Conservation (phyloP, 2,888 invertebrate genomes). For the Plemyria rubiginata region DNA sequence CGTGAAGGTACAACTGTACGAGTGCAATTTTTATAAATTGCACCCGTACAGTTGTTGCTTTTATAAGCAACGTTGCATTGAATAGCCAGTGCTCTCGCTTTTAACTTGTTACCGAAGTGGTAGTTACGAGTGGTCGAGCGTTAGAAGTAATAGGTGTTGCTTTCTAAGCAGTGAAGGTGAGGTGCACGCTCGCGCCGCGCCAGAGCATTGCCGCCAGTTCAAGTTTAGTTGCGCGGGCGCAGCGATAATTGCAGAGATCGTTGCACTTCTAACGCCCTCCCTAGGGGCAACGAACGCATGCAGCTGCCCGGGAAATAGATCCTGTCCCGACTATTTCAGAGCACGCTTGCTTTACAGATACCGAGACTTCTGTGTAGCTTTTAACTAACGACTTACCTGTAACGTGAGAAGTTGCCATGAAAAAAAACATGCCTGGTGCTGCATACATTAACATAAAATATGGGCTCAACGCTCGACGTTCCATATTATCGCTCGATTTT, state of each 20-base stretch:
- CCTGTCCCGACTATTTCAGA: conserved; percentile 83
- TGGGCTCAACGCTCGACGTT: conserved; percentile 27
- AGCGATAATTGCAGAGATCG: conserved; percentile 78
- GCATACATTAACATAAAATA: conserved; percentile 41
- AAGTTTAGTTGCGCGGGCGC: conserved; percentile 75
- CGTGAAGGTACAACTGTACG: conserved; percentile 16
- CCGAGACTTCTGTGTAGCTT: conserved; percentile 60
- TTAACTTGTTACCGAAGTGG: conserved; percentile 61
- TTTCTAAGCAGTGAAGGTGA: conserved; percentile 83
- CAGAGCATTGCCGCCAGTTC: conserved; percentile 73
- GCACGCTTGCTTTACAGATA: conserved; percentile 68
- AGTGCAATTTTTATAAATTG: conserved; percentile 33
- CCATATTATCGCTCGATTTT: conserved; percentile 36
- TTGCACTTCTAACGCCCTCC: conserved; percentile 82
- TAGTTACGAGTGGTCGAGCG: conserved; percentile 58
- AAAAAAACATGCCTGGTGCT: conserved; percentile 44
- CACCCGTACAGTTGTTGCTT: too few relatives aligned
- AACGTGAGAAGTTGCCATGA: conserved; percentile 60
- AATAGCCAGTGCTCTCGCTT: conserved; percentile 69
- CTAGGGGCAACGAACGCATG: conserved; percentile 80
- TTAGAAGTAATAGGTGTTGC: conserved; percentile 75
- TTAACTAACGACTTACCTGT: conserved; percentile 67
- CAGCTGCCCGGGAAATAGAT: conserved; percentile 84
- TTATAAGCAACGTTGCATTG: conserved; percentile 43
- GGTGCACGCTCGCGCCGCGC: conserved; percentile 61